Conservation (phyloP, 2,113 vertebrate genomes). For the Podarcis muralis region DNA sequence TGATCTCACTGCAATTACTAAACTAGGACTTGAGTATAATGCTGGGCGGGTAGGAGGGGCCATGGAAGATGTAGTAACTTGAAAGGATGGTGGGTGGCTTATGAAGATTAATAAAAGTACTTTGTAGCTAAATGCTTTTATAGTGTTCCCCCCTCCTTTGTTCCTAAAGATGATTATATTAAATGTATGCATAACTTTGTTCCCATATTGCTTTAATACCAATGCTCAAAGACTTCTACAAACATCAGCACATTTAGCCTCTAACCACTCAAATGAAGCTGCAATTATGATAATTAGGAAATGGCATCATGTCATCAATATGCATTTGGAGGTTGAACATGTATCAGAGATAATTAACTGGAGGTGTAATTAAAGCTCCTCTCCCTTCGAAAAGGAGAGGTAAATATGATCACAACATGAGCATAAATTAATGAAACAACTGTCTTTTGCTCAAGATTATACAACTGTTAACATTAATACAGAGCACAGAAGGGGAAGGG, state of each 20-base stretch:
- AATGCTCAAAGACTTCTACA: constrained; percentile 42
- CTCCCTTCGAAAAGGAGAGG: constrained; percentile 58
- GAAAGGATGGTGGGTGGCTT: neutral
- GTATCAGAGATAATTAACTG: constrained; percentile 64
- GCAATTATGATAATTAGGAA: constrained; percentile 50
- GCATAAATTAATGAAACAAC: constrained; percentile 60
- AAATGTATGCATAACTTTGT: constrained; percentile 42
- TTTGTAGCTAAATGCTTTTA: neutral
- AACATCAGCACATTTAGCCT: constrained; percentile 42
- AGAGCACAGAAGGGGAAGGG: constrained; percentile 29
- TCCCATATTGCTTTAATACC: constrained; percentile 52
- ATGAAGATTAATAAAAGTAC: neutral
- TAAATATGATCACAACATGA: constrained; percentile 57
- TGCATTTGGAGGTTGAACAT: constrained; percentile 37
- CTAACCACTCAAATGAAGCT: constrained; percentile 59
- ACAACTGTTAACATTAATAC: constrained; percentile 25
- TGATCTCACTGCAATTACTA: neutral
- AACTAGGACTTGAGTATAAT: neutral
- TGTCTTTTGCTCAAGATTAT: constrained; percentile 20
- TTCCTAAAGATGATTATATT: constrained; percentile 42
- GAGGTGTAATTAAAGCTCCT: constrained; percentile 70
- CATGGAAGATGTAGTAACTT: neutral
- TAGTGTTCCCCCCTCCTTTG: constrained; percentile 23
- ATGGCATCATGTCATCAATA: constrained; percentile 60
- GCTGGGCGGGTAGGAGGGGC: neutral